phyloP scores from a whole-genome alignment of 2,797 vertebrate species.

The Hoplostethus mediterraneus region DNA sequence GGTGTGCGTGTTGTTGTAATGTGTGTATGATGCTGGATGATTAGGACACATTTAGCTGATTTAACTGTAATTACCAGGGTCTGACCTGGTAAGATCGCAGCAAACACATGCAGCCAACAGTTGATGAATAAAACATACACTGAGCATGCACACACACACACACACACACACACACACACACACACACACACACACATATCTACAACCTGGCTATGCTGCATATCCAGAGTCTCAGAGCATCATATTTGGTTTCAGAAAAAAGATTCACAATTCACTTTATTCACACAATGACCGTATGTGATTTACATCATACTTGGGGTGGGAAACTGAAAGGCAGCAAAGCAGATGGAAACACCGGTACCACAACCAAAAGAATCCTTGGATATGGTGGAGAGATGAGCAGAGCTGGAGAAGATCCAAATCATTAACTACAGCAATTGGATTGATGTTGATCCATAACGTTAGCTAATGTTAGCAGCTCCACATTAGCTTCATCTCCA shows the following conservation, averaged over 20 bases:
- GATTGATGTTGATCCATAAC: too few relatives aligned
- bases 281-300: too few relatives aligned
- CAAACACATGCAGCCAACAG: not conserved
- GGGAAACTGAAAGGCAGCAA: too few relatives aligned
- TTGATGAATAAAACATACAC: not conserved
- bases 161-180: slow-evolving; percentile 1
- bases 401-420: too few relatives aligned
- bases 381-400: too few relatives aligned
- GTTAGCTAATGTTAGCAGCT: too few relatives aligned
- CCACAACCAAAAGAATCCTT: too few relatives aligned
- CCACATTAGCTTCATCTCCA: too few relatives aligned
- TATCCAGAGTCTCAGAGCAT: not conserved
- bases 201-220: not conserved
- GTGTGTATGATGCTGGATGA: not conserved
- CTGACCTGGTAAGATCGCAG: slow-evolving; percentile 6
- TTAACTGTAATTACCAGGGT: not conserved
- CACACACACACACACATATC: not conserved
- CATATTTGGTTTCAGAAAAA: not conserved
- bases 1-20: slow-evolving; percentile 7
- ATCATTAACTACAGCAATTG: too few relatives aligned
- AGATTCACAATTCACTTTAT: too few relatives aligned
- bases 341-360: too few relatives aligned
- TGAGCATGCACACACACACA: not conserved
- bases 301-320: too few relatives aligned
- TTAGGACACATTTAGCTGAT: slow-evolving; percentile 1